Conservation (phyloP, 1,140 invertebrate species). For the Laupala kohalensis region DNA sequence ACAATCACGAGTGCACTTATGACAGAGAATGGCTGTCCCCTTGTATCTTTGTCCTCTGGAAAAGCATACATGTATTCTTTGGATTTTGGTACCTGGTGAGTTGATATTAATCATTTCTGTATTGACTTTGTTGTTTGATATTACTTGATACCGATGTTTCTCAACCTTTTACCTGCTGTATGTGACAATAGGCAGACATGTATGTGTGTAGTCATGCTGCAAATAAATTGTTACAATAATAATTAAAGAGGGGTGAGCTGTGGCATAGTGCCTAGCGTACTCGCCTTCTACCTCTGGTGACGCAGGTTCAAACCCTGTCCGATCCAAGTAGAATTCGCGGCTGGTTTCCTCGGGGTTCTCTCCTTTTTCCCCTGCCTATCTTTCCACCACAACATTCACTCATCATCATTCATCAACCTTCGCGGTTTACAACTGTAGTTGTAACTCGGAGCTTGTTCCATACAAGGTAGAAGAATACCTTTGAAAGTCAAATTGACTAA, state of each 20-base stretch:
- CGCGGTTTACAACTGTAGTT: no score
- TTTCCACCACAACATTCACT: no score
- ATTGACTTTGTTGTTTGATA: not conserved
- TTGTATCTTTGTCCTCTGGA: conserved; percentile 50
- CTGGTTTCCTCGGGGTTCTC: no score
- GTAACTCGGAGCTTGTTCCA: no score
- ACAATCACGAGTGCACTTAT: conserved; percentile 42
- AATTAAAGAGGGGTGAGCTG: not conserved
- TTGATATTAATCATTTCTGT: conserved; percentile 3
- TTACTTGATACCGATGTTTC: not conserved
- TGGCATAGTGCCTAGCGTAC: no score
- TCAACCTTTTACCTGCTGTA: not conserved
- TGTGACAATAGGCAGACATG: not conserved
- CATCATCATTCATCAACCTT: no score
- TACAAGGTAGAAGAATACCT: no score
- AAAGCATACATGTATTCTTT: conserved; percentile 50
- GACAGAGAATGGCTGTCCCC: conserved; percentile 43
- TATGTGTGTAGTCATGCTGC: not conserved
- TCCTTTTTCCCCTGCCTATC: no score
- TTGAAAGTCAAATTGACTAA: no score
- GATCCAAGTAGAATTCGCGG: no score
- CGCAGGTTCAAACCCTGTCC: no score
- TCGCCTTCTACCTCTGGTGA: no score
- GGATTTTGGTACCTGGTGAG: conserved; percentile 50
- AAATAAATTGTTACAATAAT: not conserved